Conservation (phyloP, 2,113 vertebrate genomes). For the Myrmecophaga tridactyla region DNA sequence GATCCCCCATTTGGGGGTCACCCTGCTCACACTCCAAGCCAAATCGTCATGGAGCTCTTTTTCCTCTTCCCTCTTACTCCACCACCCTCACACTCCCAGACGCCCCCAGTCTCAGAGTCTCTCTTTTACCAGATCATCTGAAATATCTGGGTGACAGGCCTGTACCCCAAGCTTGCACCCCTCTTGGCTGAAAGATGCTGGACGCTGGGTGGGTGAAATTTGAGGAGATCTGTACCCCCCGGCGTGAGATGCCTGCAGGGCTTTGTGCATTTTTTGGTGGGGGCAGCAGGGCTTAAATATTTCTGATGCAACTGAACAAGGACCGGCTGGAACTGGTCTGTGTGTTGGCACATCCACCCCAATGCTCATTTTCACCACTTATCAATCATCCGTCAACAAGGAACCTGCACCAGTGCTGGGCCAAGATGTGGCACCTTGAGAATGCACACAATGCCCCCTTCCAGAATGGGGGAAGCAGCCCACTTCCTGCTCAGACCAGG, state of each 20-base stretch:
- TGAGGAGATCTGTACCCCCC: constrained; percentile 80
- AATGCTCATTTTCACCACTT: constrained; percentile 69
- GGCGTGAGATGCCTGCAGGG: constrained; percentile 79
- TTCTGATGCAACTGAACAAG: constrained; percentile 71
- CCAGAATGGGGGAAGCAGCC: constrained; percentile 31
- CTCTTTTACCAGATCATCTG: constrained; percentile 39
- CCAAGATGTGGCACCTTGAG: constrained; percentile 67
- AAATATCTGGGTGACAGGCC: constrained; percentile 23
- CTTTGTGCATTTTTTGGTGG: constrained; percentile 75
- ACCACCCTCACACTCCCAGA: not conserved
- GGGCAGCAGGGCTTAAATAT: constrained; percentile 52
- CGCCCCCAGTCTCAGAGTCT: not conserved
- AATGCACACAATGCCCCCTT: constrained; percentile 47
- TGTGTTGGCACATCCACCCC: constrained; percentile 71
- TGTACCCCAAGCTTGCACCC: not conserved
- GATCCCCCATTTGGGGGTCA: not conserved
- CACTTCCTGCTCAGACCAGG: constrained; percentile 79
- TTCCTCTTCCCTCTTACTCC: not conserved
- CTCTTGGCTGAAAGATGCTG: constrained; percentile 74
- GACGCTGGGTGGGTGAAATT: constrained; percentile 75
- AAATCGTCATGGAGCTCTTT: accelerated
- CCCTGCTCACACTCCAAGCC: not conserved
- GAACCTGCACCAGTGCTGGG: constrained; percentile 68
- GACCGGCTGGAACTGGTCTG: constrained; percentile 67
- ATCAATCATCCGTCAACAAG: constrained; percentile 70